These are phyloP conservation scores for Microplitis demolitor DNA, from an alignment of 1,140 invertebrate genomes.

Conservation along the genomic window DNA sequence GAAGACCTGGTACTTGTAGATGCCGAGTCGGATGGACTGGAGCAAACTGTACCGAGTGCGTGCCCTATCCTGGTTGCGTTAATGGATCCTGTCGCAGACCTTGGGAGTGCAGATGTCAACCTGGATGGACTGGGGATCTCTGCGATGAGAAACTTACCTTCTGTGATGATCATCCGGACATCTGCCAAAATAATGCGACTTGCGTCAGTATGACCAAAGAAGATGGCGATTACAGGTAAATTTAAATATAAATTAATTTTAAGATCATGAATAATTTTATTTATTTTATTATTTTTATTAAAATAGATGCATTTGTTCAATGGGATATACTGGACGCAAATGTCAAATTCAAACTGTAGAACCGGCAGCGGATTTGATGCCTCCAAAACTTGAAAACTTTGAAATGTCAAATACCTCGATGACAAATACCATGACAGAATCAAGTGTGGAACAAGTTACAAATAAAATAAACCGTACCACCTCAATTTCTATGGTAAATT, in stretches of 20 bases:
- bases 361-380: constrained; percentile 51
- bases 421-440: background rate
- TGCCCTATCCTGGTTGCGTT: constrained; percentile 83
- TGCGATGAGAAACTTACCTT: constrained; percentile 85
- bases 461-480: background rate
- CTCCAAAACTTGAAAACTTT: constrained; percentile 42
- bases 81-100: constrained; percentile 82
- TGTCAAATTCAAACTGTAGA: constrained; percentile 53
- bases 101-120: constrained; percentile 87
- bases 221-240: constrained; percentile 75
- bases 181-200: constrained; percentile 78
- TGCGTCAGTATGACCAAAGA: constrained; percentile 77
- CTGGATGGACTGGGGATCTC: constrained; percentile 86
- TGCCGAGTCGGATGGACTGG: constrained; percentile 90
- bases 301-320: constrained; percentile 51
- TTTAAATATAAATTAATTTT: background rate
- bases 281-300: constrained; percentile 2
- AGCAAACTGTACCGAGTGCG: constrained; percentile 79
- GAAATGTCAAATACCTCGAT: background rate
- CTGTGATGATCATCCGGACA: constrained; percentile 72
- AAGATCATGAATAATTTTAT: background rate
- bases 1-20: constrained; percentile 76
- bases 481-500: constrained; percentile 18
- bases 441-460: too few relatives aligned
- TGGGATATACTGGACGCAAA: constrained; percentile 54